Evolutionary conservation across 2,113 vertebrate species (phyloP).

Genomic region (Zootoca vivipara): DNA sequence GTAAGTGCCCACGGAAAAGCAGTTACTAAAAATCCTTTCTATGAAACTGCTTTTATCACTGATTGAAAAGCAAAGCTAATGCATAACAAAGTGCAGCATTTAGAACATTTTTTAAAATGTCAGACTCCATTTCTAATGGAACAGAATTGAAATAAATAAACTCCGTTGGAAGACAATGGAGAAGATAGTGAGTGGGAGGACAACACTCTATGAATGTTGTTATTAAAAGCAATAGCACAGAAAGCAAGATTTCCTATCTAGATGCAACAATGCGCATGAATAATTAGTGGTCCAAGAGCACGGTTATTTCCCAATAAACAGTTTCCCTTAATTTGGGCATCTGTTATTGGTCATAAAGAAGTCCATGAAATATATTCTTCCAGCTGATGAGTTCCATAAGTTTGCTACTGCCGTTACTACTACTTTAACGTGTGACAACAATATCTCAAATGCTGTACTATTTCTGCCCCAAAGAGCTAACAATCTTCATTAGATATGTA

Average conservation of each 20-base stretch:
- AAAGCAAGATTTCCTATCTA: not conserved
- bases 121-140: constrained; percentile 57
- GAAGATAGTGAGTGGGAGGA: not conserved
- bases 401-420: not conserved
- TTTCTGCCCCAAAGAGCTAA: not conserved
- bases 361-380: not conserved
- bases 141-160: constrained; percentile 39
- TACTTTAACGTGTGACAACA: not conserved
- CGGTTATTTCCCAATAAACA: not conserved
- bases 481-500: not conserved
- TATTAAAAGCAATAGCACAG: accelerated
- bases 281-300: not conserved
- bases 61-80: constrained; percentile 43
- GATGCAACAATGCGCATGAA: not conserved
- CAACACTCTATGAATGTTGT: not conserved
- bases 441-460: not conserved
- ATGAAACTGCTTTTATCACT: constrained; percentile 51
- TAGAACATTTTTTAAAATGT: constrained; percentile 35
- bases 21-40: constrained; percentile 56
- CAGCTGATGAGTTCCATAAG: not conserved
- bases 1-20: constrained; percentile 25
- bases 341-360: not conserved
- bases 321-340: not conserved
- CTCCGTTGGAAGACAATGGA: not conserved
- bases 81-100: constrained; percentile 34